Conservation (phyloP, 2,797 vertebrate genomes). For the Sebastes aleutianus region DNA sequence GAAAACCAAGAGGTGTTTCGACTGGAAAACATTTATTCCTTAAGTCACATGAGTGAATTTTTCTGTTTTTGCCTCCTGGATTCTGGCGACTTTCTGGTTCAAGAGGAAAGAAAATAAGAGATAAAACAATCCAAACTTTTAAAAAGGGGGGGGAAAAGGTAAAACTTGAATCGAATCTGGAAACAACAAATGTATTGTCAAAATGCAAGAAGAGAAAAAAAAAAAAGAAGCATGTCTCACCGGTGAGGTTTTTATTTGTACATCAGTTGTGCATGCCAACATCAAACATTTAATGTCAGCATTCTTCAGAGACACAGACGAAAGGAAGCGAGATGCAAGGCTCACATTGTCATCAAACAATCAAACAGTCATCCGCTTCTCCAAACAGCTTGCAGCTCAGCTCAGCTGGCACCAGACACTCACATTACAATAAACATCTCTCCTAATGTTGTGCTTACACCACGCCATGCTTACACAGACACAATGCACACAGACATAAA, state of each 20-base stretch:
- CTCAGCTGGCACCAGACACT: slow-evolving; percentile 79
- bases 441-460: slow-evolving; percentile 75
- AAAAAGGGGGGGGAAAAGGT: slow-evolving; percentile 47
- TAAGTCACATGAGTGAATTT: slow-evolving; percentile 51
- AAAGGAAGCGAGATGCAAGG: slow-evolving; percentile 78
- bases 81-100: slow-evolving; percentile 43
- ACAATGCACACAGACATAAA: slow-evolving; percentile 60
- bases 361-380: slow-evolving; percentile 79
- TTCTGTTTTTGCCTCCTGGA: slow-evolving; percentile 21
- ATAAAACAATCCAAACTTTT: slow-evolving; percentile 65
- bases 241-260: slow-evolving; percentile 79
- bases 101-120: slow-evolving; percentile 22
- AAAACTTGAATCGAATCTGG: slow-evolving; percentile 68
- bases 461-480: slow-evolving; percentile 64
- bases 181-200: slow-evolving; percentile 78
- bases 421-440: slow-evolving; percentile 77
- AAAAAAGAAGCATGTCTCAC: slow-evolving; percentile 62
- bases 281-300: slow-evolving; percentile 83
- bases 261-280: slow-evolving; percentile 76
- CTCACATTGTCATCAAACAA: slow-evolving; percentile 81
- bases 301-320: slow-evolving; percentile 80
- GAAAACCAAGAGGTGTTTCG: slow-evolving; percentile 46
- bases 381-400: slow-evolving; percentile 78
- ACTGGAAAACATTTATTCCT: slow-evolving; percentile 61
- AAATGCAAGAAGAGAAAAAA: slow-evolving; percentile 44